Evolutionary conservation across 1,140 invertebrate genomes (phyloP).

Genomic region (Galendromus occidentalis): DNA sequence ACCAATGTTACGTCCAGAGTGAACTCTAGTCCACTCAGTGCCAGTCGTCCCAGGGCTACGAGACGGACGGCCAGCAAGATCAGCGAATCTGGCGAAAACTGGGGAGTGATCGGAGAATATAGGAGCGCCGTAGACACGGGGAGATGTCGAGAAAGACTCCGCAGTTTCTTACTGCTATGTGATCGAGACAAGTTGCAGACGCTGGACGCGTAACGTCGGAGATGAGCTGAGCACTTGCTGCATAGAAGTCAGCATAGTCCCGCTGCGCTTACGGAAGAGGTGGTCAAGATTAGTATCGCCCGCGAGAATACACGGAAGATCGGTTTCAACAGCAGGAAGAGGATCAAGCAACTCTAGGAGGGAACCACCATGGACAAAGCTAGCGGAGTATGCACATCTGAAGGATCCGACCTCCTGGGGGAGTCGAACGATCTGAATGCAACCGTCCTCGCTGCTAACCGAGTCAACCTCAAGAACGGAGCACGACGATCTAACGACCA

Average conservation of each 20-base stretch:
- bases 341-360: background rate
- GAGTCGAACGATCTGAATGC: background rate
- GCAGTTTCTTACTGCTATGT: background rate
- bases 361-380: background rate
- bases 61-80: no score
- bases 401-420: background rate
- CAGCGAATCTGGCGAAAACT: no score
- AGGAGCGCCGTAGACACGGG: background rate
- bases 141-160: background rate
- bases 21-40: no score
- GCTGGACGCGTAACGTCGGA: background rate
- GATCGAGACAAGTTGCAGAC: background rate
- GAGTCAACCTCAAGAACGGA: background rate
- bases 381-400: background rate
- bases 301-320: background rate
- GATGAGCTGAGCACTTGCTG: background rate
- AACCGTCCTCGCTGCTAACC: background rate
- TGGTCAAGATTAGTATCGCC: background rate
- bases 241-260: background rate
- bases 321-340: background rate
- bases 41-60: no score
- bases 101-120: background rate
- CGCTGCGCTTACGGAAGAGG: background rate
- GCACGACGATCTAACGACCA: background rate
- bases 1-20: no score